Percentiles rank a stretch among this genome's conserved stretches.
phyloP scores from a whole-genome alignment of 37 sponge, comb jelly and placozoan species.

The Agelas oroides region DNA sequence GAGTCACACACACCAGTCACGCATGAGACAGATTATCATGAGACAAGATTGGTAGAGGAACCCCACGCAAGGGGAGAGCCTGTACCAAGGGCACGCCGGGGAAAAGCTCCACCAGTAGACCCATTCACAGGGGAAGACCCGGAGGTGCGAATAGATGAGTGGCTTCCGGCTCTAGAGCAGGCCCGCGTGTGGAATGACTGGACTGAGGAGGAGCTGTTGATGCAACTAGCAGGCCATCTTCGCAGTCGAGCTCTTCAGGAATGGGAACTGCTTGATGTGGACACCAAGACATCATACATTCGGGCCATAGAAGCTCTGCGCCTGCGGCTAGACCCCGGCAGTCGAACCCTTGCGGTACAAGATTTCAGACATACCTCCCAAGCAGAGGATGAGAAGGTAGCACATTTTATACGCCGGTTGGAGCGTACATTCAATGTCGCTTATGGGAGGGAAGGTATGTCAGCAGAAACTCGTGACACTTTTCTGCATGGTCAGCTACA shows the following conservation, averaged over 20 bases:
- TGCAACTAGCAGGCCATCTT: slow-evolving; percentile 57
- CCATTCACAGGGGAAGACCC: neutral
- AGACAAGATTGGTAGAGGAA: neutral
- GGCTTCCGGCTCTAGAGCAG: neutral
- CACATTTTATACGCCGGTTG: slow-evolving; percentile 24
- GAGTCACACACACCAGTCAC: neutral
- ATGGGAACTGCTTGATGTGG: slow-evolving; percentile 4
- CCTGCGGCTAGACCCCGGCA: slow-evolving; percentile 3
- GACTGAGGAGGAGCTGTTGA: slow-evolving; percentile 43
- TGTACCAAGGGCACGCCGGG: neutral
- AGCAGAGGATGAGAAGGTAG: slow-evolving; percentile 34
- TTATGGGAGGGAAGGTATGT: slow-evolving; percentile 47
- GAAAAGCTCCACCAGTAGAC: slow-evolving; percentile 1
- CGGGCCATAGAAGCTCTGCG: neutral
- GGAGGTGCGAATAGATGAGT: neutral
- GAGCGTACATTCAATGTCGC: slow-evolving; percentile 48
- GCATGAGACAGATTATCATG: neutral
- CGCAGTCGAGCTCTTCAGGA: slow-evolving; percentile 41
- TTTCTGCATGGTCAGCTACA: slow-evolving; percentile 55
- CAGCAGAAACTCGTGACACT: slow-evolving; percentile 27
- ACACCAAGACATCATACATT: neutral
- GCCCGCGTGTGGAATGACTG: slow-evolving; percentile 29
- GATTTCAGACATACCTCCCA: slow-evolving; percentile 56
- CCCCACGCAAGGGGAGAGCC: neutral
- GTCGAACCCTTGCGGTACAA: neutral